phyloP scores from a whole-genome alignment of 2,888 invertebrate species.

The Gasteruption jaculator region DNA sequence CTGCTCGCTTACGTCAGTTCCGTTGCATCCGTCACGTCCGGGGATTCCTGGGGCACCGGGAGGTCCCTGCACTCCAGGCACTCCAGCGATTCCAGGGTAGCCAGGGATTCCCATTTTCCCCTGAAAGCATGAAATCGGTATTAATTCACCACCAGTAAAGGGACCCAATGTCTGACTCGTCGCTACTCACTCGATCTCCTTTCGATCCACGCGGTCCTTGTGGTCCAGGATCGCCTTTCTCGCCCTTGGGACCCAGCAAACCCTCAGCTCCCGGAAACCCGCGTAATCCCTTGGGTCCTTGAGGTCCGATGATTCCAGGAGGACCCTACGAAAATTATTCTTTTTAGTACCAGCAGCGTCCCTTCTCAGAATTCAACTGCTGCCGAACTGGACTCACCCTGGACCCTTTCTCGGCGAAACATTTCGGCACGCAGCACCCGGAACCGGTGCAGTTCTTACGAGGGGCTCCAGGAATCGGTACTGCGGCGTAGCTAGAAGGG shows the following conservation, averaged over 20 bases:
- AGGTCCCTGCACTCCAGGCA: conserved; percentile 68
- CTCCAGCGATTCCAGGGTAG: conserved; percentile 72
- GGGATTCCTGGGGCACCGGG: conserved; percentile 71
- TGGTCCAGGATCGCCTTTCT: conserved; percentile 82
- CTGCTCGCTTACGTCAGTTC: conserved; percentile 74
- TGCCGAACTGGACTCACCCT: conserved; percentile 55
- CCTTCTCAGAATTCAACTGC: not conserved
- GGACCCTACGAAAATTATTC: conserved; percentile 58
- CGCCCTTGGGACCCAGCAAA: conserved; percentile 81
- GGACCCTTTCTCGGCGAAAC: conserved; percentile 83
- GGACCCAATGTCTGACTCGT: too few relatives aligned
- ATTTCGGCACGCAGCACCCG: conserved; percentile 77
- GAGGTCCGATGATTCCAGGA: conserved; percentile 67
- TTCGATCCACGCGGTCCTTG: conserved; percentile 77
- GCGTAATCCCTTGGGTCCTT: conserved; percentile 70
- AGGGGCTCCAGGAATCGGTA: conserved; percentile 53
- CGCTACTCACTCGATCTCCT: conserved; percentile 64
- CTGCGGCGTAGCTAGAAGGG: conserved; percentile 53
- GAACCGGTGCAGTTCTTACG: conserved; percentile 63
- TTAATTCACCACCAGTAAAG: too few relatives aligned
- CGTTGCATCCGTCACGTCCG: conserved; percentile 94
- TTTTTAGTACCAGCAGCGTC: not conserved
- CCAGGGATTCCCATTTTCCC: conserved; percentile 87
- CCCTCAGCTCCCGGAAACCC: conserved; percentile 85
- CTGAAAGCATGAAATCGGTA: conserved; percentile 34